Evolutionary conservation across 2,888 invertebrate species (phyloP).

Genomic region (Tenthredo scrophulariae): DNA sequence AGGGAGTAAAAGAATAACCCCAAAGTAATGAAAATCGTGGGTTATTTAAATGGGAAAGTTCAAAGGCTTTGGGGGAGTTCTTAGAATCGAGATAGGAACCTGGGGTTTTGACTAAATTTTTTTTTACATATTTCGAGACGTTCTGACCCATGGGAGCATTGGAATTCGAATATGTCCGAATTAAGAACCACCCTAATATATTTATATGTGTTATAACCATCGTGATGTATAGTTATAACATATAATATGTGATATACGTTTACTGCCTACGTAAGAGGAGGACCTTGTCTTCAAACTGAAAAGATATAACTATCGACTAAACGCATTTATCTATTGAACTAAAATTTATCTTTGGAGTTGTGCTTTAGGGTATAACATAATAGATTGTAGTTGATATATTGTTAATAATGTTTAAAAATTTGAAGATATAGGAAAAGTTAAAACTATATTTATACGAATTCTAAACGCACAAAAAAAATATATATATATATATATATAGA

Average conservation of each 20-base stretch:
- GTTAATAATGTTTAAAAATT: neutral
- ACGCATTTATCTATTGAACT: neutral
- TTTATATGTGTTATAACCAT: constrained; percentile 26
- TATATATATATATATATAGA: neutral
- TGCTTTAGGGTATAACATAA: neutral
- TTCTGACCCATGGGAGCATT: too few species aligned
- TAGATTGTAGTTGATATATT: neutral
- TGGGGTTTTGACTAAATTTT: too few species aligned
- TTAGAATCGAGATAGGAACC: too few species aligned
- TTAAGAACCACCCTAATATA: neutral
- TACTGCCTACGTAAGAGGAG: constrained; percentile 39
- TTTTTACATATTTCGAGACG: too few species aligned
- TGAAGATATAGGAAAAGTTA: neutral
- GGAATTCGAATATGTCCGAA: too few species aligned
- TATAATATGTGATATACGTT: constrained; percentile 22
- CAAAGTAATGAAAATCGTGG: too few species aligned
- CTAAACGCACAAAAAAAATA: neutral
- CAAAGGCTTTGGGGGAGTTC: too few species aligned
- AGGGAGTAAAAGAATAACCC: too few species aligned
- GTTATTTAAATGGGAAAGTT: too few species aligned
- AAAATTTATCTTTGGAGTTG: neutral
- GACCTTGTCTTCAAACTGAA: neutral
- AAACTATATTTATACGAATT: neutral
- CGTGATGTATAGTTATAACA: neutral
- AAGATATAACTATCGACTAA: neutral